Evolutionary conservation across 2,113 vertebrate genomes (phyloP), one percentile per base, ranked within the genome.

Genomic region (Barbus barbus): DNA sequence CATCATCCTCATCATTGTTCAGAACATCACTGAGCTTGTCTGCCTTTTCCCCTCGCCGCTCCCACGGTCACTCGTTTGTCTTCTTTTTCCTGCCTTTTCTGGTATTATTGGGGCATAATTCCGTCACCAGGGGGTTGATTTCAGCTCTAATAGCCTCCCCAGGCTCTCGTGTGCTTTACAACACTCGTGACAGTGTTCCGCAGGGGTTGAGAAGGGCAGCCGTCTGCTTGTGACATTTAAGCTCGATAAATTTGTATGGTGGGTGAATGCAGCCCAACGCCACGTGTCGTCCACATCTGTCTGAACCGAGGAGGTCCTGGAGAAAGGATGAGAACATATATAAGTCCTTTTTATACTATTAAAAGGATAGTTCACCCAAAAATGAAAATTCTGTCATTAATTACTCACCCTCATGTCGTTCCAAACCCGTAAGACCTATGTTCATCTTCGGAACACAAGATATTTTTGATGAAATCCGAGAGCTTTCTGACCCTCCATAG

Each of bases 11-110:
- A 69, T 81, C 63, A 81, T 69, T 69, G 78, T 53, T 67, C 24
- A 81, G 60, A 51, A 51, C 60, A 81, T 69, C 16, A 63, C 77
- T 28, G 58, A 44, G 77, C 61, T 81, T 91, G 88, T 88, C 85
- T 31, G 6, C 22, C 78, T 79, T 26, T 63, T 76, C 80, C 82
- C 48, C 80, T 84, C 3, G 14, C 86, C 16, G 44, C 79, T 76
- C 44, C 56, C 20, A 20, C 65, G 7, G 4, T 77, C 71, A 72
- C 38, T 31, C 72, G 65, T 79, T 88, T 86, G 83, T 85, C 86
- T 85, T 88, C 82, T 80, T 83, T 51, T 53, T 78, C 73, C 79
- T 81, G 72, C 53, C 77, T 63, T 83, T 85, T 85, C 85, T 63
- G 58, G 86, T 74, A 69, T 77, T 73, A 83, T 53, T 26, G 28